These are phyloP conservation scores for Boloria euphrosyne DNA, from an alignment of 2,888 invertebrate genomes.

Conservation along the genomic window DNA sequence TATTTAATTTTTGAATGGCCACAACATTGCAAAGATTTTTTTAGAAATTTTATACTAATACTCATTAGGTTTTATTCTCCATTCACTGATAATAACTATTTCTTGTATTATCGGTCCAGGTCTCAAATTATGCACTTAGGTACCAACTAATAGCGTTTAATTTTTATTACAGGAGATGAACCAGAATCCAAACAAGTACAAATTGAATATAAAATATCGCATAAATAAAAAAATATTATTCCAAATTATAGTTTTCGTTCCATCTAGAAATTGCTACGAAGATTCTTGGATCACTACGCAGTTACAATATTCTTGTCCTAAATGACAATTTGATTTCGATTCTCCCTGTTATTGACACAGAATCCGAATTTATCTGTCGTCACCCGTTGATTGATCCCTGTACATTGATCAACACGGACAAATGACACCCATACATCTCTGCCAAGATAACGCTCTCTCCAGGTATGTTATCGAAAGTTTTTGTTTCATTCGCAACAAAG, in stretches of 20 bases:
- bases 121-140: no score
- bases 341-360: slow-evolving; percentile 25
- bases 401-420: slow-evolving; percentile 67
- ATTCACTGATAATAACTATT: no score
- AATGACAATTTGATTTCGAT: slow-evolving; percentile 23
- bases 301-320: slow-evolving; percentile 9
- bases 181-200: no score
- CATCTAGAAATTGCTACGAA: slow-evolving; percentile 7
- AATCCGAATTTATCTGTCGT: slow-evolving; percentile 32
- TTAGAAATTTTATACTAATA: no score
- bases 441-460: slow-evolving; percentile 74
- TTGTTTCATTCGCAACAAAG: slow-evolving; percentile 75
- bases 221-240: slow-evolving; percentile 1
- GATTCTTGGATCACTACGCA: not conserved
- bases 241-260: not conserved
- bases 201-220: no score
- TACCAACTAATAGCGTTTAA: no score
- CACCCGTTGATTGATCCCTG: slow-evolving; percentile 44
- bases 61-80: no score
- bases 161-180: no score
- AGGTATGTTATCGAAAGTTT: slow-evolving; percentile 69
- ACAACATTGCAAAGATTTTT: not conserved
- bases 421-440: slow-evolving; percentile 76
- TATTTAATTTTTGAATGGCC: not conserved
- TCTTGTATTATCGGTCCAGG: no score